Base-by-base conservation (phyloP, 2,888 invertebrate genomes). In the Erynnis tages region DNA sequence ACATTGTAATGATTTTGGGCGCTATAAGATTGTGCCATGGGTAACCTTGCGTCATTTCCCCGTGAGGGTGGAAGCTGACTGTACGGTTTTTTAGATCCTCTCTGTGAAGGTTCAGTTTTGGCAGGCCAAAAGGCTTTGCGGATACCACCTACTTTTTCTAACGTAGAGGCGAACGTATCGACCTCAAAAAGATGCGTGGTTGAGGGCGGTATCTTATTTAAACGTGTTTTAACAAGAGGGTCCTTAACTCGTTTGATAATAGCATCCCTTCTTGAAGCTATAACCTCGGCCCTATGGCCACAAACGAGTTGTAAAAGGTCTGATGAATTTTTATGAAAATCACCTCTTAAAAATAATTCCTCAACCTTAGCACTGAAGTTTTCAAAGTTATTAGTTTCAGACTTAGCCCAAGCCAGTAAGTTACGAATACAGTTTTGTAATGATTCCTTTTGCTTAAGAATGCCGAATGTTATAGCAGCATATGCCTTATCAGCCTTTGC, bases 91-190 rank as follows among this genome's bases (percentile, higher is more conserved):
- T 23, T 19, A 17, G 11, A 19, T 27, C 5, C 14, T 17, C 30
- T 45, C 4, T 35, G 27, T 1, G 34, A 21, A n/a, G 5, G 8
- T 21, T 34, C n/a, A n/a, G 34, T 16, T 50, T 48, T 43, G 35
- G 27, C 8, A 8, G 58, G 57, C 57, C 56, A 60, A 27, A 63
- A 62, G 0, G 23, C 49, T 44, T 62, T 63, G 2, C 59, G 40
- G 4, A 61, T 53, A 1, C 63, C 62, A 4, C 62, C 62, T 2
- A 52, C 55, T 41, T 61, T 62, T 49, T 65, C 62, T 5, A 60
- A 10, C 1, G 44, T 16, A 1, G 56, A 13, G 5, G 58, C 45
- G 3, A 62, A 53, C 5, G 16, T 1, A 2, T 59, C 58, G 1
- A 52, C 25, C 14, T 54, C 52, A 30, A 58, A 58, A 13, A 57